Evolutionary conservation across 2,113 vertebrate species (phyloP), one percentile per base, ranked within the genome.

Genomic region (Tympanuchus pallidicinctus): DNA sequence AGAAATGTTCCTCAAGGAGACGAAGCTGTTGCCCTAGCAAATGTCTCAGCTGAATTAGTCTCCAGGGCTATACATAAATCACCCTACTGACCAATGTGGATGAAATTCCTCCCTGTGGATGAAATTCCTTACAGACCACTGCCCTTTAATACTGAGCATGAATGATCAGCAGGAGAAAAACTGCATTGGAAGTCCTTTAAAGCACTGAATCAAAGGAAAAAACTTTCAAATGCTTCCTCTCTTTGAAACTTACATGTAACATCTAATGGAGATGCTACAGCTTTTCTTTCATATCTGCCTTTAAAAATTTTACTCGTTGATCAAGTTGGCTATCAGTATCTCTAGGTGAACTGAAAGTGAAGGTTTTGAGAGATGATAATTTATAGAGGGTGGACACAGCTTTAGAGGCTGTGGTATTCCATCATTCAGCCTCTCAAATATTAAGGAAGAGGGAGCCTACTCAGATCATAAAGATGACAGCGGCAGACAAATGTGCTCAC

Each of bases 361-460:
- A 47, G 71, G 11, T 69, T 82, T 92, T 89, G 69, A 69, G 22
- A 60, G 52, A 73, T 54, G 60, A 30, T 85, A 73, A 73, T 73
- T 43, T 79, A 30, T n/a, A 74, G 69, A 52, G 67, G 61, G 28
- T 60, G 67, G 59, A n/a, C 10, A 7, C 70, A 52, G 86, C n/a
- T 77, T 42, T 70, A 67, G 54, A 73, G 28, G 45, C 57, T 67
- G 82, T 25, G 16, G 42, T 42, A 42, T 67, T 61, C n/a, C 40
- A 64, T 82, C 66, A 36, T 12, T 73, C 86, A 74, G 57, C 32
- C n/a, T 48, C 52, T 19, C 69, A 69, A 28, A 32, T 20, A n/a
- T 8, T 21, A 57, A 52, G 78, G 47, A 76, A 42, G 43, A 22
- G 60, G 67, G 64, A 34, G 11, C 21, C 43, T 52, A 25, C 54